These are phyloP conservation scores for Gymnodraco acuticeps DNA, from an alignment of 2,797 vertebrate genomes.

Conservation along the genomic window DNA sequence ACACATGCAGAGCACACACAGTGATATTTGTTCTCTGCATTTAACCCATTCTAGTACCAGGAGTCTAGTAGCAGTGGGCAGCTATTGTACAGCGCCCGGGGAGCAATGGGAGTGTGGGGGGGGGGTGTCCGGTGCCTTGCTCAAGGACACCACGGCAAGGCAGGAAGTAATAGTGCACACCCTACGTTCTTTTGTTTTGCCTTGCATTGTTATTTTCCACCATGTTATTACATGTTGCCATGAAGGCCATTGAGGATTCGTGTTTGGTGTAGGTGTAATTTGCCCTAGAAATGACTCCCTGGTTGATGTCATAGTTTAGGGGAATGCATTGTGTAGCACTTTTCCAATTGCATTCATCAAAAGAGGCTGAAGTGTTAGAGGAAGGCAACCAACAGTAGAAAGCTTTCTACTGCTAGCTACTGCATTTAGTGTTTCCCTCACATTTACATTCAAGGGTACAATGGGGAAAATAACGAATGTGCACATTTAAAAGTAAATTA, in stretches of 20 bases:
- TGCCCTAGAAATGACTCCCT: slow-evolving; percentile 32
- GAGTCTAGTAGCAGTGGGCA: too few species aligned
- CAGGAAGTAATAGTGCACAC: not conserved
- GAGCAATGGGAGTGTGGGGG: too few species aligned
- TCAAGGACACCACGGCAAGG: too few species aligned
- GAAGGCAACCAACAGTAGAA: not conserved
- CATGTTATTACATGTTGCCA: slow-evolving; percentile 10
- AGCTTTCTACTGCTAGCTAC: slow-evolving; percentile 3
- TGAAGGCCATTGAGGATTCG: slow-evolving; percentile 25
- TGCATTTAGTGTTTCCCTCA: slow-evolving; percentile 5
- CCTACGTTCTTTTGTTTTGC: not conserved
- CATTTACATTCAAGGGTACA: not conserved
- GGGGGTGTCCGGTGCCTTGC: too few species aligned
- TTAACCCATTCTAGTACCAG: too few species aligned
- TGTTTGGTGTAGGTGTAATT: slow-evolving; percentile 27
- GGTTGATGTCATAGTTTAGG: slow-evolving; percentile 19
- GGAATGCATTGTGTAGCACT: slow-evolving; percentile 15
- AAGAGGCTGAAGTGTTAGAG: slow-evolving; percentile 8
- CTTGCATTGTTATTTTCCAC: not conserved
- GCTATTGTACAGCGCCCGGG: too few species aligned
- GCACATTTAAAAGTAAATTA: slow-evolving; percentile 8
- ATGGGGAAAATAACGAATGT: not conserved
- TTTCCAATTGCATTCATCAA: slow-evolving; percentile 14
- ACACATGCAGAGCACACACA: too few species aligned
- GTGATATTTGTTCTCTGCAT: too few species aligned